Evolutionary conservation across 2,113 vertebrate species (phyloP).

Genomic region (Hydropotes inermis): DNA sequence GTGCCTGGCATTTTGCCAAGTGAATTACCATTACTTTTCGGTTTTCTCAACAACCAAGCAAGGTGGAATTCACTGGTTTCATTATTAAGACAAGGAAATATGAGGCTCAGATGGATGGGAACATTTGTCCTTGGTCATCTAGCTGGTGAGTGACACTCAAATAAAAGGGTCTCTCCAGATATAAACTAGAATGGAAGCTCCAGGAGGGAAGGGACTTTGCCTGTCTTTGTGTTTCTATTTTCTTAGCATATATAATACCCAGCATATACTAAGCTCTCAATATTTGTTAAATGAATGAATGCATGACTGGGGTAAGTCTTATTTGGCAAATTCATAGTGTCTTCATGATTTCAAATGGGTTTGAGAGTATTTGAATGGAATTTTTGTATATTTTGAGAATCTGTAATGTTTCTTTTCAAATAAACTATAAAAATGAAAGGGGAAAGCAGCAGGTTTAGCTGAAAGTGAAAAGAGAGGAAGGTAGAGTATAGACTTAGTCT

Average conservation of each 20-base stretch:
- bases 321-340: neutral
- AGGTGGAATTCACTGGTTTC: neutral
- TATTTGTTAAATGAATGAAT: neutral
- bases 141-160: neutral
- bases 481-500: neutral
- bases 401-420: neutral
- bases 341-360: neutral
- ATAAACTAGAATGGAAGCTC: neutral
- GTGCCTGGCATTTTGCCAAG: neutral
- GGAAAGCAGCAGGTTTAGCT: neutral
- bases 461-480: neutral
- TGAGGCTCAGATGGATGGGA: neutral
- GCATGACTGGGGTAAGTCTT: neutral
- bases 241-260: neutral
- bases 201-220: neutral
- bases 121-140: neutral
- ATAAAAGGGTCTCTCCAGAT: neutral
- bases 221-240: neutral
- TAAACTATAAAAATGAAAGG: neutral
- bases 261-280: neutral
- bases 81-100: neutral
- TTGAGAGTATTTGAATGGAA: neutral
- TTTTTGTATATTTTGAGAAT: neutral
- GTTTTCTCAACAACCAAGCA: neutral
- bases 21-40: neutral